Percentiles rank a stretch among this genome's conserved stretches.
Conservation (phyloP, 2,797 vertebrate species). For the Euthynnus affinis region DNA sequence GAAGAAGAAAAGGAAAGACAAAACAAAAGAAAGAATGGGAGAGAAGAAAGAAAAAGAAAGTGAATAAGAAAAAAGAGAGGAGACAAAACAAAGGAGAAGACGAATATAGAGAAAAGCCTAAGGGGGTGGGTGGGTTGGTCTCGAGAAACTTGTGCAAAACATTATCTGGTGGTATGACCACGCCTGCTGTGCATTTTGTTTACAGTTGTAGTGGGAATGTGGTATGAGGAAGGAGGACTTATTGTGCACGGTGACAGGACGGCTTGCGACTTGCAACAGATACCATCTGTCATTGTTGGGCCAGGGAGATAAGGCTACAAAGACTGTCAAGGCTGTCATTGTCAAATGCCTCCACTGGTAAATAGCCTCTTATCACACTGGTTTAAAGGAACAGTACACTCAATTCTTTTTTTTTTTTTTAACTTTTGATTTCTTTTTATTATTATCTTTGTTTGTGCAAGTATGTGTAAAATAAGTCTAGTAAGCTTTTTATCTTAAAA, state of each 20-base stretch:
- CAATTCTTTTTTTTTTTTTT: neutral
- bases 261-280: slow-evolving; percentile 54
- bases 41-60: slow-evolving; percentile 1
- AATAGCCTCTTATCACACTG: slow-evolving; percentile 13
- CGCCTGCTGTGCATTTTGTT: slow-evolving; percentile 52
- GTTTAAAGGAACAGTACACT: slow-evolving; percentile 45
- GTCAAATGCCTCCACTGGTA: slow-evolving; percentile 42
- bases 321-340: slow-evolving; percentile 43
- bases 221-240: slow-evolving; percentile 19
- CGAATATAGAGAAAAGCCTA: slow-evolving; percentile 28
- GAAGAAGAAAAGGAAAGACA: slow-evolving; percentile 23
- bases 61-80: neutral
- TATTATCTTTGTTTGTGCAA: neutral
- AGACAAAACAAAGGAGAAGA: slow-evolving; percentile 39
- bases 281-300: slow-evolving; percentile 66
- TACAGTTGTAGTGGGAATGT: slow-evolving; percentile 31
- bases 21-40: slow-evolving; percentile 38
- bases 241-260: slow-evolving; percentile 32
- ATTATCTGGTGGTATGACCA: slow-evolving; percentile 15
- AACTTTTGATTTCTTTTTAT: slow-evolving; percentile 1
- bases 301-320: slow-evolving; percentile 47
- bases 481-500: neutral
- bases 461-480: neutral
- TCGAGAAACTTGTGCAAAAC: slow-evolving; percentile 24
- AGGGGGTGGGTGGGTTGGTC: slow-evolving; percentile 23